Evolutionary conservation across 2,113 vertebrate species (phyloP).

Genomic region (Siniperca chuatsi): DNA sequence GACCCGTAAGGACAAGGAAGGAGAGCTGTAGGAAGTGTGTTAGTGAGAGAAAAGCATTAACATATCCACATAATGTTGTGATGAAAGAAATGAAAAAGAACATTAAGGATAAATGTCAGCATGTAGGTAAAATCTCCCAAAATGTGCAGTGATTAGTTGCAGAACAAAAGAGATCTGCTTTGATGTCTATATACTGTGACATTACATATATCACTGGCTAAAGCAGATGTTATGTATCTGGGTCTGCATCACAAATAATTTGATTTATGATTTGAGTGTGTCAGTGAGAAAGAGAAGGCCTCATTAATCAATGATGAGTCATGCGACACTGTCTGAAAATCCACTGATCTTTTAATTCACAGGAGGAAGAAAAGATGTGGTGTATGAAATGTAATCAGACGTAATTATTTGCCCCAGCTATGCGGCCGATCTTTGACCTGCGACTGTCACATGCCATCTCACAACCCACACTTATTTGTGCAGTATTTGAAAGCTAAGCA

Average conservation of each 20-base stretch:
- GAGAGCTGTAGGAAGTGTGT: slow-evolving; percentile 15
- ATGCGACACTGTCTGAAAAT: slow-evolving; percentile 47
- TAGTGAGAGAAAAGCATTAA: slow-evolving; percentile 5
- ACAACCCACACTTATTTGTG: slow-evolving; percentile 46
- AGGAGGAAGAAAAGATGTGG: slow-evolving; percentile 42
- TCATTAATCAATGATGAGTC: slow-evolving; percentile 62
- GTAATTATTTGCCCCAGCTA: slow-evolving; percentile 59
- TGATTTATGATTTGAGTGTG: slow-evolving; percentile 51
- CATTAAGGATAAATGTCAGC: neutral
- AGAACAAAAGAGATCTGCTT: slow-evolving; percentile 46
- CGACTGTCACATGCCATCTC: slow-evolving; percentile 68
- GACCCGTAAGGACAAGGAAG: slow-evolving; percentile 39
- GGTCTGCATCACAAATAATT: slow-evolving; percentile 46
- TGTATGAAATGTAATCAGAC: slow-evolving; percentile 66
- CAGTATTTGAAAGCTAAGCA: slow-evolving; percentile 59
- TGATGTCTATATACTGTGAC: slow-evolving; percentile 34
- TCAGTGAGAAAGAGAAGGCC: slow-evolving; percentile 38
- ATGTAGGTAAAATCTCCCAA: slow-evolving; percentile 13
- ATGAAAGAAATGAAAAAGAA: slow-evolving; percentile 26
- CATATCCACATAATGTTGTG: slow-evolving; percentile 6
- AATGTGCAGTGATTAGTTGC: slow-evolving; percentile 17
- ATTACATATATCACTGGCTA: slow-evolving; percentile 3
- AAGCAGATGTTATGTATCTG: slow-evolving; percentile 39
- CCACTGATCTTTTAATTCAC: slow-evolving; percentile 59
- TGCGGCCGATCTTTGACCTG: slow-evolving; percentile 63